phyloP scores from a whole-genome alignment of 2,888 invertebrate species.

The Drosophila seclusa region DNA sequence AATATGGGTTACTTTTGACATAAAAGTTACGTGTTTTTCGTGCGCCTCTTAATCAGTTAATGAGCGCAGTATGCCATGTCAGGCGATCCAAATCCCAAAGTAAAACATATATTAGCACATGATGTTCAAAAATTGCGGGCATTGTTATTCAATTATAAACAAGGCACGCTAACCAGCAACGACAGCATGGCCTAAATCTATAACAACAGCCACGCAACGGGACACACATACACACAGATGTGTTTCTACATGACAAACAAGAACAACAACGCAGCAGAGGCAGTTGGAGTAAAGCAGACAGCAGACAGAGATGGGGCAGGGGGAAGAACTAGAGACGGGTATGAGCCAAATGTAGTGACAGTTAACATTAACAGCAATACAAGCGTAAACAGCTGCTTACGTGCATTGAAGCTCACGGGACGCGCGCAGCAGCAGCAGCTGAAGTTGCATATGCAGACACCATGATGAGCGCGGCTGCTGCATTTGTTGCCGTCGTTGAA shows the following conservation, averaged over 20 bases:
- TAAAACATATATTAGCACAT: conserved; percentile 27
- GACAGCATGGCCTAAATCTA: conserved; percentile 54
- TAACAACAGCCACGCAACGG: conserved; percentile 55
- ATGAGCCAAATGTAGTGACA: conserved; percentile 67
- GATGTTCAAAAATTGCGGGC: conserved; percentile 47
- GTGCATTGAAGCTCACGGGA: conserved; percentile 6
- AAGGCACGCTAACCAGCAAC: conserved; percentile 43
- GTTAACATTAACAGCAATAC: conserved; percentile 79
- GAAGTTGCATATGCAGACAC: conserved; percentile 48
- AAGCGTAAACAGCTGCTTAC: conserved; percentile 69
- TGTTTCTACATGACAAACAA: conserved; percentile 75
- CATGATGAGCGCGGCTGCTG: conserved; percentile 60
- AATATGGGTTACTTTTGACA: background rate
- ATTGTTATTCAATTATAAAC: conserved; percentile 64
- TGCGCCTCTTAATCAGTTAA: conserved; percentile 12
- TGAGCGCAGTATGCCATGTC: conserved; percentile 18
- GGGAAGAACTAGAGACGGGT: conserved; percentile 6
- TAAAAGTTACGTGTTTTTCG: background rate
- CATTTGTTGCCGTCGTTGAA: conserved; percentile 15
- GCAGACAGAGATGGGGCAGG: background rate
- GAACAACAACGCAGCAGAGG: conserved; percentile 24
- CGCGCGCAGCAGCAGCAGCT: background rate
- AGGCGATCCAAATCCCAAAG: conserved; percentile 24
- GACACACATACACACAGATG: conserved; percentile 25
- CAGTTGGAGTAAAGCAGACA: background rate